Evolutionary conservation across 2,888 invertebrate species (phyloP).

Genomic region (Oxystoma pomonae): DNA sequence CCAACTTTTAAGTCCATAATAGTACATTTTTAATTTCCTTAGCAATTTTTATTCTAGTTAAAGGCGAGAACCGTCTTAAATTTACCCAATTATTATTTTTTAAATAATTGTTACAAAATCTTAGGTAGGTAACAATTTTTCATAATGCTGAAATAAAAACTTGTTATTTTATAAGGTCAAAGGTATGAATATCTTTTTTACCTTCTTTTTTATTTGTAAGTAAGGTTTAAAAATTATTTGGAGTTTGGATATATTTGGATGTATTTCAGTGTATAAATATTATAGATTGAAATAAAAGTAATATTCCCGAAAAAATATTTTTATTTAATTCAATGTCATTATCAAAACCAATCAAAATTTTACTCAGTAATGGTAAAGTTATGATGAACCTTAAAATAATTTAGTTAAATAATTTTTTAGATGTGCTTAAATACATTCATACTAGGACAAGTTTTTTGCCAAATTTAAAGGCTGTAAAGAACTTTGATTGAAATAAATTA

Average conservation of each 20-base stretch:
- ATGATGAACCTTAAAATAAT: too few species aligned
- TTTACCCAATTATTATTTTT: not conserved
- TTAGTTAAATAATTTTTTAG: too few species aligned
- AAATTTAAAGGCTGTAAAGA: too few species aligned
- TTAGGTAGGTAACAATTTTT: conserved; percentile 28
- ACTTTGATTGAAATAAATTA: too few species aligned
- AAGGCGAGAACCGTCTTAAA: not conserved
- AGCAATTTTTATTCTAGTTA: not conserved
- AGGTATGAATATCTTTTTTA: conserved; percentile 24
- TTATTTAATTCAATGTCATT: too few species aligned
- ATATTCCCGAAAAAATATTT: not conserved
- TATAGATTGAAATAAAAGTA: conserved; percentile 2
- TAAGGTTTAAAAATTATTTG: conserved; percentile 6
- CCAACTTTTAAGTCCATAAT: too few species aligned
- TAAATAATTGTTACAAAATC: not conserved
- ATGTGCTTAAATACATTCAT: too few species aligned
- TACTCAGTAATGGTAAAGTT: too few species aligned
- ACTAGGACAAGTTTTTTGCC: too few species aligned
- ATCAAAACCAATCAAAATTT: too few species aligned
- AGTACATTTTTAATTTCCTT: not conserved
- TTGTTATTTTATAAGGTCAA: conserved; percentile 45
- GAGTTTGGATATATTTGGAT: conserved; percentile 14
- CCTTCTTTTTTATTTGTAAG: conserved; percentile 11
- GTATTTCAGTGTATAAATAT: conserved; percentile 4
- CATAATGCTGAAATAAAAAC: conserved; percentile 41